Evolutionary conservation across 2,888 invertebrate genomes (phyloP), one percentile per base, ranked within the genome.

Genomic region (Agrotis segetum): DNA sequence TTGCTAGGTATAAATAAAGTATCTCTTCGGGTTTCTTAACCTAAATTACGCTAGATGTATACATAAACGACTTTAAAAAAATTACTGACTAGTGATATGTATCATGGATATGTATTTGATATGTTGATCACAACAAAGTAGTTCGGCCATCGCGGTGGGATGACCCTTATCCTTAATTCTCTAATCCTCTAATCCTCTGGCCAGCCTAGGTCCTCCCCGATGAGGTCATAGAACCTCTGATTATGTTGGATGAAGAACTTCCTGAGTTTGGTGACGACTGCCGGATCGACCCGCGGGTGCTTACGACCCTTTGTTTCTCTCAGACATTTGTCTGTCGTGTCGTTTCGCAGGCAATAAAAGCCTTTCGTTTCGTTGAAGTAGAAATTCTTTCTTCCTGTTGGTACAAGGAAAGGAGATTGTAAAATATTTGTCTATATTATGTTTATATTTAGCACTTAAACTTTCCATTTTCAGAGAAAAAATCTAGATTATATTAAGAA

Each of bases 311-410:
- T 98, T 93, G 99, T 97, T 95, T 98, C 97, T 91, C 97, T 91
- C 95, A 99, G 95, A 97, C 99, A 97, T 94, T 98, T 97, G 97
- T 98, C 97, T 85, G 98, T 97, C 82, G 98, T 98, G 93, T 98
- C 98, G 94, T 98, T 97, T 88, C 98, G 96, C 89, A 98, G 96
- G 92, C 99, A 99, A 95, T 98, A 99, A 96, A 99, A 99, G 74
- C 99, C 99, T 94, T 99, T 99, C 19, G 99, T 99, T 94, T 98
- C 98, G 96, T 99, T 99, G 96, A 99, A 99, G 95, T 99, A 99
- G 94, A 99, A 99, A 94, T 99, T 98, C 92, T 98, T 98, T 87
- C 97, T 97, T 67, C 97, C 97, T 96, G 92, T 91, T 81, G 58
- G 66, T 67, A 83, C 64, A 77, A 79, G 55, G 72, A 9, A 85